phyloP scores from a whole-genome alignment of 2,113 vertebrate genomes.

The Colinus virginianus region DNA sequence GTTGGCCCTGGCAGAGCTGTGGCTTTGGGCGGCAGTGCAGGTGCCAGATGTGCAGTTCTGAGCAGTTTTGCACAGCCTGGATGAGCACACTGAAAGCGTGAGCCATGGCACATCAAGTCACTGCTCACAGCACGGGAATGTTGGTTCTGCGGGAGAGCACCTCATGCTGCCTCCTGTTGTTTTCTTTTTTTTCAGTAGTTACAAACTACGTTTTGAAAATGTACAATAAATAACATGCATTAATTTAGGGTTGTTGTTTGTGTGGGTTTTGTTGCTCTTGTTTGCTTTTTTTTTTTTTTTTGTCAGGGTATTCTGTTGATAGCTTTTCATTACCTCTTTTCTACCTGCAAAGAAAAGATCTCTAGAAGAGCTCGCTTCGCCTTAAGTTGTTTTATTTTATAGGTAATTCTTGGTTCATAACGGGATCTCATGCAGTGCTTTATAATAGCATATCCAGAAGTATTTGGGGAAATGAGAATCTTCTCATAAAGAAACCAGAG shows the following conservation, averaged over 20 bases:
- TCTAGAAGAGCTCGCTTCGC: not conserved
- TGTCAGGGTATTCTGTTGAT: not conserved
- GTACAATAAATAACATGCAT: not conserved
- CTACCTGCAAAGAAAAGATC: not conserved
- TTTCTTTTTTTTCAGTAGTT: not conserved
- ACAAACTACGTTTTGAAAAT: not conserved
- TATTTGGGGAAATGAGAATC: not conserved
- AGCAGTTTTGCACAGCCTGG: not conserved
- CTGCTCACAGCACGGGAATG: accelerated
- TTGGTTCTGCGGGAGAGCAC: not conserved
- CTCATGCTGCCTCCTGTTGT: not conserved
- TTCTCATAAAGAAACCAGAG: not conserved
- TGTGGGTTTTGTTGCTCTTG: too few relatives aligned
- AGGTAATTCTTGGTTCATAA: not conserved
- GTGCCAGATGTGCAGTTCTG: accelerated
- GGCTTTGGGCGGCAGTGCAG: not conserved
- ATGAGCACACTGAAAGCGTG: accelerated
- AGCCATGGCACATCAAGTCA: not conserved
- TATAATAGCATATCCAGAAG: not conserved
- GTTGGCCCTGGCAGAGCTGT: not conserved
- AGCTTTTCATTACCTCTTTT: not conserved
- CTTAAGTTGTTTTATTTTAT: not conserved
- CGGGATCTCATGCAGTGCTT: not conserved
- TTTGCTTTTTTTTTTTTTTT: not conserved
- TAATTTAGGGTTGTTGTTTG: not conserved